Evolutionary conservation across 2,888 invertebrate species (phyloP).

Genomic region (Drosophila affinis): DNA sequence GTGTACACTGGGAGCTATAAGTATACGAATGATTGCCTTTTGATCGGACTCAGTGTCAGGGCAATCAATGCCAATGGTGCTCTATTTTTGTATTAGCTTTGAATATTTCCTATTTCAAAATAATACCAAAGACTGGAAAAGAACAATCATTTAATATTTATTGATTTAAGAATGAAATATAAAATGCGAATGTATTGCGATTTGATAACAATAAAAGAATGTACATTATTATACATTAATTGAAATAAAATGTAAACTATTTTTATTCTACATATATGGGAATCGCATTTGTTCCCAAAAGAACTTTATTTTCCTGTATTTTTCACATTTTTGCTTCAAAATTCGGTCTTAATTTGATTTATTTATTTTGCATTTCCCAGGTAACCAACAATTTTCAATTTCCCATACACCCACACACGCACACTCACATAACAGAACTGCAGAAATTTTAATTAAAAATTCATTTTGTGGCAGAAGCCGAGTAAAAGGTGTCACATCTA

Average conservation of each 20-base stretch:
- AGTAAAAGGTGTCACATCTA: constrained; percentile 64
- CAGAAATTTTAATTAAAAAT: constrained; percentile 32
- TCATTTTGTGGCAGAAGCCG: constrained; percentile 17
- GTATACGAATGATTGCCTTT: constrained; percentile 50
- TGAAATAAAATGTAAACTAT: background rate
- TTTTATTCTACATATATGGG: background rate
- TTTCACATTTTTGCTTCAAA: background rate
- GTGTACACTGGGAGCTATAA: constrained; percentile 57
- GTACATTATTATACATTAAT: background rate
- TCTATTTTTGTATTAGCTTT: background rate
- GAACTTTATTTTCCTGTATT: background rate
- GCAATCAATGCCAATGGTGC: too few species aligned
- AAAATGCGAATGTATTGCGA: background rate
- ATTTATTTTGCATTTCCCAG: constrained; percentile 8
- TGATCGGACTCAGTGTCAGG: constrained; percentile 13
- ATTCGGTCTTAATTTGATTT: constrained; percentile 1
- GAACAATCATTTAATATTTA: background rate
- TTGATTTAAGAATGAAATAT: background rate
- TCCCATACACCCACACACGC: constrained; percentile 18
- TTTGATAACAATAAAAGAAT: background rate
- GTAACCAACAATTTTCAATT: constrained; percentile 29
- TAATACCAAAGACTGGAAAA: too few species aligned
- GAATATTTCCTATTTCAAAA: constrained; percentile 7
- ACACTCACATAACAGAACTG: constrained; percentile 14
- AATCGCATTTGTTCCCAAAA: background rate